phyloP scores from a whole-genome alignment of 2,113 vertebrate genomes.

The Uria aalge region DNA sequence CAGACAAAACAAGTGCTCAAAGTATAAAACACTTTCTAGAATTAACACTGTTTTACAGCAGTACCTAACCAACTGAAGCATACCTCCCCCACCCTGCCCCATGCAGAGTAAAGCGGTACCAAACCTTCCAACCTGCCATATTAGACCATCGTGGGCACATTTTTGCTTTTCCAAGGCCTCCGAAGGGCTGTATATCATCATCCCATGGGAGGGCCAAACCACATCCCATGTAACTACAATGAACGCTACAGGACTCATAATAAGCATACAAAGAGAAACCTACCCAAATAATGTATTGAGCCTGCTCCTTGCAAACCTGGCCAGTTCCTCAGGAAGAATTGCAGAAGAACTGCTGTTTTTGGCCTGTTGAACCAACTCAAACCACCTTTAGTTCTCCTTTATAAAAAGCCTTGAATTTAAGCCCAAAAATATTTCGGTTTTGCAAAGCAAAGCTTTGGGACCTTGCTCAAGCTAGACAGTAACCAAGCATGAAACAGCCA shows the following conservation, averaged over 20 bases:
- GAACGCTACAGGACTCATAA: not conserved
- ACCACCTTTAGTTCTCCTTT: not conserved
- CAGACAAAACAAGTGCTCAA: not conserved
- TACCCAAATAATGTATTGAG: not conserved
- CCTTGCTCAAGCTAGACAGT: not conserved
- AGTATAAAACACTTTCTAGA: not conserved
- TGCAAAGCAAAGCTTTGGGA: not conserved
- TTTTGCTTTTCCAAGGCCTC: not conserved
- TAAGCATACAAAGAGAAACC: not conserved
- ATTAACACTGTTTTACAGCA: not conserved
- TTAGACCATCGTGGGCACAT: not conserved
- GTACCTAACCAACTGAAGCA: no score
- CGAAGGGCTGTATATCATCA: not conserved
- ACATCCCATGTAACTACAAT: not conserved
- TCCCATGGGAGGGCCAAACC: not conserved
- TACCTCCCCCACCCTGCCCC: fast-evolving
- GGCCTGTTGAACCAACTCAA: not conserved
- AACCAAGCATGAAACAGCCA: not conserved
- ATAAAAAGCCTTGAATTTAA: not conserved
- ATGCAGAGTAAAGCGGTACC: not conserved
- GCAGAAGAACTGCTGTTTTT: not conserved
- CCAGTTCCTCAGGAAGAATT: not conserved
- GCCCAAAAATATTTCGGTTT: not conserved
- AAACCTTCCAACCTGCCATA: not conserved
- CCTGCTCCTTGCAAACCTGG: not conserved